Evolutionary conservation across 2,888 invertebrate genomes (phyloP).

Genomic region (Anthrax anthrax): DNA sequence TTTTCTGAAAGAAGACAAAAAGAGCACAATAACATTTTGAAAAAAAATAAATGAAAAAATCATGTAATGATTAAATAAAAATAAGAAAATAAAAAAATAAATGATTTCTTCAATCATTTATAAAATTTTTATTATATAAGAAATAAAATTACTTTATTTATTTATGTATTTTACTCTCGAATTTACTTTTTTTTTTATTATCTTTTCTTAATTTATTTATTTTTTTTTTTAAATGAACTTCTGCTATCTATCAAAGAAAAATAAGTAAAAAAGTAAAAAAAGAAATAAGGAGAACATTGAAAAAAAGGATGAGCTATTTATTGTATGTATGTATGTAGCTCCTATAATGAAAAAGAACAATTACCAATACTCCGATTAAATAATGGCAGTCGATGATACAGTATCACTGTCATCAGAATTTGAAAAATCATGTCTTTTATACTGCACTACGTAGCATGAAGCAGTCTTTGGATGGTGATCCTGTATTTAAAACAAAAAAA

Average conservation of each 20-base stretch:
- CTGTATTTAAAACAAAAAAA: constrained; percentile 20
- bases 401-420: constrained; percentile 12
- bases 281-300: too few relatives aligned
- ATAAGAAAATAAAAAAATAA: neutral
- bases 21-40: neutral
- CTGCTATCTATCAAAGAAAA: too few relatives aligned
- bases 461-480: constrained; percentile 35
- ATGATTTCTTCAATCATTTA: neutral
- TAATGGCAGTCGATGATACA: constrained; percentile 1
- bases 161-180: too few relatives aligned
- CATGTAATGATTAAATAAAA: too few relatives aligned
- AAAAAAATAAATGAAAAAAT: neutral
- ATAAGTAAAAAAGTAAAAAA: too few relatives aligned
- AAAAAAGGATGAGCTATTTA: too few relatives aligned
- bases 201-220: too few relatives aligned
- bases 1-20: neutral
- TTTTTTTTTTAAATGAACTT: too few relatives aligned
- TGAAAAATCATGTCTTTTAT: constrained; percentile 20
- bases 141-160: neutral
- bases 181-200: too few relatives aligned
- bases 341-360: neutral
- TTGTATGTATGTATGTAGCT: too few relatives aligned
- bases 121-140: neutral
- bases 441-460: constrained; percentile 33
- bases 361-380: constrained; percentile 11